Evolutionary conservation across 2,888 invertebrate genomes (phyloP).

Genomic region (Epinotia bilunana): DNA sequence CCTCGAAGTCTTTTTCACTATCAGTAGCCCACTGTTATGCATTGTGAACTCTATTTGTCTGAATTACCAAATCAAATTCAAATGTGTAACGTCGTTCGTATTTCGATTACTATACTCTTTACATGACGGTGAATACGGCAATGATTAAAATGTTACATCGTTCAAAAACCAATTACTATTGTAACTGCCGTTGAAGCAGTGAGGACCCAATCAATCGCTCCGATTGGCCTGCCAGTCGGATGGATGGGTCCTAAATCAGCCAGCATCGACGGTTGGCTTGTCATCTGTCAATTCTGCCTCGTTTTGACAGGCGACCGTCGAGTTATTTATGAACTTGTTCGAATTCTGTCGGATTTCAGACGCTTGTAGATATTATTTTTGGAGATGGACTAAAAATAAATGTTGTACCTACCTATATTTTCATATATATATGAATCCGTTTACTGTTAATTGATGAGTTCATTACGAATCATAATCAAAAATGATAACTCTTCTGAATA

Average conservation of each 20-base stretch:
- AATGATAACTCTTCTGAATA: too few species aligned
- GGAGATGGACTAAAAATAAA: too few species aligned
- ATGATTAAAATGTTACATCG: not conserved
- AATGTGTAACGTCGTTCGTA: too few species aligned
- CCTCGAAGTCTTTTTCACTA: too few species aligned
- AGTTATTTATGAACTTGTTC: conserved; percentile 24
- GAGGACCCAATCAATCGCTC: conserved; percentile 28
- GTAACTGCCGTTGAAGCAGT: not conserved
- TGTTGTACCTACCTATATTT: too few species aligned
- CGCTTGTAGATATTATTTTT: not conserved
- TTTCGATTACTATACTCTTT: not conserved
- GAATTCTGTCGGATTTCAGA: not conserved
- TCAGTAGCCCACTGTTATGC: too few species aligned
- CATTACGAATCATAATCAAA: too few species aligned
- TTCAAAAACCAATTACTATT: conserved; percentile 6
- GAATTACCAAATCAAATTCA: too few species aligned
- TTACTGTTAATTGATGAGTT: too few species aligned
- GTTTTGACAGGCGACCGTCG: conserved; percentile 19
- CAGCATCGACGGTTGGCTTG: conserved; percentile 22
- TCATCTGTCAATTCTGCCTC: conserved; percentile 34
- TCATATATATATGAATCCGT: too few species aligned
- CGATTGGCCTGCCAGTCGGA: conserved; percentile 34
- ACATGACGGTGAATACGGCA: not conserved
- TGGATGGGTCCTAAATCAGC: conserved; percentile 22
- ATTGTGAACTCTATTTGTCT: too few species aligned